Base-by-base conservation (phyloP, 2,797 vertebrate genomes). In the Podarcis siculus region DNA sequence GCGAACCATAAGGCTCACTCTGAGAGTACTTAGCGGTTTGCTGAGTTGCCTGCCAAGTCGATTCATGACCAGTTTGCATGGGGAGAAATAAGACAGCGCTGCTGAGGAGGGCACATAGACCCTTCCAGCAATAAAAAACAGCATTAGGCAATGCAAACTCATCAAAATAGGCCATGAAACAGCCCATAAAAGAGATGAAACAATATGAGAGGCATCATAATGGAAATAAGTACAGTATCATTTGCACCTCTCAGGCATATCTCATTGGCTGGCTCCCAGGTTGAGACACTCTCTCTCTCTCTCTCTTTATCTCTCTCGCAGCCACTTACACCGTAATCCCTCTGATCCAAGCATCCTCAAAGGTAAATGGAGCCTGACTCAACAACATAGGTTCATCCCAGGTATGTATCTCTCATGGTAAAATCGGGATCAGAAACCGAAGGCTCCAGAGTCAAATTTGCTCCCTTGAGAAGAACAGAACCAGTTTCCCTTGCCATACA, bases 111-210 rank as follows among this genome's bases (percentile, higher is more conserved):
- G 71, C 45, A 78, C 3, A 0, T 1, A 35, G 80, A 85, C 90
- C 89, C 92, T 81, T 85, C 79, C 82, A 86, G 25, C 75, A 35
- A 58, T 0, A 32, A 30, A 86, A 15, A 85, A 39, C 9, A 23
- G 45, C 35, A 79, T 72, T 87, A 83, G 79, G 77, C 5, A 79
- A 92, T 85, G 89, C 66, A 93, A 85, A 89, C 19, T 90, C 88
- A 93, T 92, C 86, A 93, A 90, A 94, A 90, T 73, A 90, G 86
- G n/a, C 87, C 49, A 73, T 84, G 90, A 92, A 91, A 91, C 76
- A 85, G 73, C 72, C 80, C 76, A 85, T 89, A 89, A 91, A 92
- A 86, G 87, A 93, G 79, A 90, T 84, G 83, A 89, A 94, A 93
- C 83, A 83, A 49, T 85, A 72, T 81, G 79, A 89, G 82, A 90